Evolutionary conservation across 2,797 vertebrate species (phyloP).

Genomic region (Pitangus sulphuratus): DNA sequence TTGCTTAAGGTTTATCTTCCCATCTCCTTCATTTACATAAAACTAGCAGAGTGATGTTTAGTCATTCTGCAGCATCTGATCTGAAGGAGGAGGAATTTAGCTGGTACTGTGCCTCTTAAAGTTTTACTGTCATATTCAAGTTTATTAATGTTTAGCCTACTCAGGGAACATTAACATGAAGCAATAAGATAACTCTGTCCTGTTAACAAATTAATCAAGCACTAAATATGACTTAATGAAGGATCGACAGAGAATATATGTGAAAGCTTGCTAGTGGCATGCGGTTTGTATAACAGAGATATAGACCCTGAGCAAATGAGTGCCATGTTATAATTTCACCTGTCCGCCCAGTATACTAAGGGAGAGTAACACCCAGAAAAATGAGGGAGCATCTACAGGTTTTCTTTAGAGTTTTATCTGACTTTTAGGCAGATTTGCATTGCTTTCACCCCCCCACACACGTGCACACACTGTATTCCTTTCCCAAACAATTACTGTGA

Average conservation of each 20-base stretch:
- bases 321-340: background rate
- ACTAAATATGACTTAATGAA: conserved; percentile 29
- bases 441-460: background rate
- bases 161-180: conserved; percentile 6
- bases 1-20: conserved; percentile 24
- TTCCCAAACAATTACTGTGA: background rate
- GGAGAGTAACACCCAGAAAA: background rate
- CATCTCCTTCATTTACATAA: conserved; percentile 9
- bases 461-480: background rate
- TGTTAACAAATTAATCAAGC: conserved; percentile 43
- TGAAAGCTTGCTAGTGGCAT: background rate
- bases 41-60: conserved; percentile 1
- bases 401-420: background rate
- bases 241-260: background rate
- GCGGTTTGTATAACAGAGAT: background rate
- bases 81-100: conserved; percentile 27
- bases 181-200: conserved; percentile 9
- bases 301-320: background rate
- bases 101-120: conserved; percentile 4
- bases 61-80: conserved; percentile 31
- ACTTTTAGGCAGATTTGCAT: background rate
- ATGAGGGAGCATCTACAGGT: background rate
- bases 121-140: conserved; percentile 24
- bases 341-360: background rate
- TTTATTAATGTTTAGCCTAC: conserved; percentile 36